A percentile compares a stretch with the other conserved stretches of the same genome.
phyloP scores from a whole-genome alignment of 2,797 vertebrate genomes.

The Acrocephalus scirpaceus region DNA sequence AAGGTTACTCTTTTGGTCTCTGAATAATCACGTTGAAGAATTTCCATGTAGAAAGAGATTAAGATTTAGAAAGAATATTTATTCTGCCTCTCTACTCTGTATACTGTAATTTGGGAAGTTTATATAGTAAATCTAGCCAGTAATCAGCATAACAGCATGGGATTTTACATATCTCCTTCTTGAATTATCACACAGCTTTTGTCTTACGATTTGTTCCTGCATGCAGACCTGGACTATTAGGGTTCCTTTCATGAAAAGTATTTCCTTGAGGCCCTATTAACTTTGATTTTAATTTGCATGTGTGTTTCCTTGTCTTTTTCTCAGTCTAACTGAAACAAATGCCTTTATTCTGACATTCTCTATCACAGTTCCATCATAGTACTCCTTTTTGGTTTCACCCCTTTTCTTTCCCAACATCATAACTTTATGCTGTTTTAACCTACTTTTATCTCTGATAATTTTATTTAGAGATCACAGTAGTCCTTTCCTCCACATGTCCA shows the following conservation, averaged over 20 bases:
- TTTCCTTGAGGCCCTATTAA: conserved; percentile 13
- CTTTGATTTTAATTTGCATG: not conserved
- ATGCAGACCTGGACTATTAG: not conserved
- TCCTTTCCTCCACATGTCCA: not conserved
- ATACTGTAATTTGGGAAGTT: conserved; percentile 19
- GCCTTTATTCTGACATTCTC: not conserved
- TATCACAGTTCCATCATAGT: not conserved
- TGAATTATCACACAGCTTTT: conserved; percentile 37
- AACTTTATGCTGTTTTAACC: not conserved
- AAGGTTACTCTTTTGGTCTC: not conserved
- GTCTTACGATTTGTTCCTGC: conserved; percentile 19
- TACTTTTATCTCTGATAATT: not conserved
- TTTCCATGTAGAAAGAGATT: not conserved
- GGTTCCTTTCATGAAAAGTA: not conserved
- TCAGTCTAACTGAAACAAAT: not conserved
- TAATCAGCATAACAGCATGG: conserved; percentile 4
- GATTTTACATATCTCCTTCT: not conserved
- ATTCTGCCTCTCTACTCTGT: not conserved
- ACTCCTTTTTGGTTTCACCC: not conserved
- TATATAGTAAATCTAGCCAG: not conserved
- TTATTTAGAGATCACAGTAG: not conserved
- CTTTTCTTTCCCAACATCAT: not conserved
- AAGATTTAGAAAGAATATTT: conserved; percentile 23
- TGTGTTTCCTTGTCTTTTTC: conserved; percentile 16
- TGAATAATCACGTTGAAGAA: not conserved